Evolutionary conservation across 2,797 vertebrate species (phyloP).

Genomic region (Phrynocephalus vlangalii): DNA sequence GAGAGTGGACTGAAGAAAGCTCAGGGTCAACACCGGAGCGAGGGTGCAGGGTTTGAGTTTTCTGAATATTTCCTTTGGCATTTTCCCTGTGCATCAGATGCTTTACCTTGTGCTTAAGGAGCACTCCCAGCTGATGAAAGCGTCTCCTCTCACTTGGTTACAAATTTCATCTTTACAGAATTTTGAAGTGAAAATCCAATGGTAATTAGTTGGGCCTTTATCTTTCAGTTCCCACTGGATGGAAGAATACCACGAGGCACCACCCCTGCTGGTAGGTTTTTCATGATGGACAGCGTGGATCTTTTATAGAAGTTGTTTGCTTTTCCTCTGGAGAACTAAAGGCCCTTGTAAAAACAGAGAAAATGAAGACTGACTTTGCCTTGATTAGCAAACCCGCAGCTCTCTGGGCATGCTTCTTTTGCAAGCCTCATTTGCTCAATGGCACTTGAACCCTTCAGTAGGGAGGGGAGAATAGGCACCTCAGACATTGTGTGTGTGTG

Average conservation of each 20-base stretch:
- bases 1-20: too few relatives aligned
- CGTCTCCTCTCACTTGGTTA: too few relatives aligned
- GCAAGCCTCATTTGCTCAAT: slow-evolving; percentile 4
- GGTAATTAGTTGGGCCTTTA: background rate
- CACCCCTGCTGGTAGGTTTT: slow-evolving; percentile 22
- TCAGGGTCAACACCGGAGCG: background rate
- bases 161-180: background rate
- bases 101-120: background rate
- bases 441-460: background rate
- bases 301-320: background rate
- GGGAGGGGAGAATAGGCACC: background rate
- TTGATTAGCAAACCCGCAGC: too few relatives aligned
- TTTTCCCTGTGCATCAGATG: background rate
- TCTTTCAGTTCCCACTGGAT: slow-evolving; percentile 31
- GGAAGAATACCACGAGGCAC: background rate
- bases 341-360: background rate
- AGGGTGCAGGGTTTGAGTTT: too few relatives aligned
- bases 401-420: background rate
- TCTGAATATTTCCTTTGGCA: too few relatives aligned
- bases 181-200: background rate
- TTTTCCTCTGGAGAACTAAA: slow-evolving; percentile 7
- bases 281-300: too few relatives aligned
- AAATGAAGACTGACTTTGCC: background rate
- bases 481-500: too few relatives aligned
- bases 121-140: background rate